Evolutionary conservation across 2,113 vertebrate genomes (phyloP), one percentile per base, ranked within the genome.

Genomic region (Haemorhous mexicanus): DNA sequence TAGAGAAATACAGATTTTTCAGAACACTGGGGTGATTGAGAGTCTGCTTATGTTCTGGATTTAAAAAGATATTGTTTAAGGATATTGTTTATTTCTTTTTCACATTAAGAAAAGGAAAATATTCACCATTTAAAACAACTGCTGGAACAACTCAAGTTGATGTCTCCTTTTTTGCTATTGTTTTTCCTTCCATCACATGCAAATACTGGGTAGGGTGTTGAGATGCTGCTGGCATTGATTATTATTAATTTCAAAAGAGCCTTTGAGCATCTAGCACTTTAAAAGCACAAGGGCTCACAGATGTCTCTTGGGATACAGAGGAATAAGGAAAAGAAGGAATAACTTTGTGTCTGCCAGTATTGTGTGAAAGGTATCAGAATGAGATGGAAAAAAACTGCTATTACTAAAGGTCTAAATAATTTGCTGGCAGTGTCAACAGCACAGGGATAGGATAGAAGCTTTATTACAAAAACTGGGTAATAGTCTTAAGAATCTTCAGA

Each of bases 161-260:
- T 94, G 96, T 94, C 94, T 94, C 78, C 93, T 93, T 96, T 90
- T 89, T 94, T 95, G 72, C 96, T 94, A 97, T 97, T 97, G 95
- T 96, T 95, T 95, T 94, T 96, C 67, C 35, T 10, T 92, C 94
- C 84, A 68, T 94, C 92, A 82, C 95, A 96, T 92, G 66, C 79
- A 95, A 96, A 94, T 87, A 88, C 85, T 95, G 93, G 78, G 62
- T 69, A 86, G 91, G 49, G 94, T 95, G 93, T 94, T 97, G 95
- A 97, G 96, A 95, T 95, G 96, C 85, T 96, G 95, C 79, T 96
- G 96, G 95, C 94, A 95, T 80, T 95, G 81, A 86, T 95, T 91
- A 92, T 96, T 97, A 95, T 95, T 96, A 91, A 89, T 95, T 96
- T 96, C 95, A 95, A 81, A 95, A 93, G 68, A 95, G 94, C 67